phyloP scores from a whole-genome alignment of 2,797 vertebrate genomes.

The Scomberomorus guttatus region DNA sequence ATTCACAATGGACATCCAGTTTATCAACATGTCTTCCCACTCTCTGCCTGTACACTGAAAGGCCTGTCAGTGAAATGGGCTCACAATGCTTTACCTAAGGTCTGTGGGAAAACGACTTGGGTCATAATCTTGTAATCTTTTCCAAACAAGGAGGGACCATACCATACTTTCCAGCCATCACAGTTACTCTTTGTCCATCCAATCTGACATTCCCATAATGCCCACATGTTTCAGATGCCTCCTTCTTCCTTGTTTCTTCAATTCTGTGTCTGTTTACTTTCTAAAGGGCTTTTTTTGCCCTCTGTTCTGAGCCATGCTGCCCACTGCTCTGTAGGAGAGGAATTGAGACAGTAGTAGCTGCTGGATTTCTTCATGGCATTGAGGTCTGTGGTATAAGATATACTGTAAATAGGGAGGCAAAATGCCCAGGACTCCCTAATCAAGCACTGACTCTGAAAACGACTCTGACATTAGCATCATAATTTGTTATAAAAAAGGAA shows the following conservation, averaged over 20 bases:
- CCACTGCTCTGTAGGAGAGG: slow-evolving; percentile 87
- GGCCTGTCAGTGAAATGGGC: slow-evolving; percentile 80
- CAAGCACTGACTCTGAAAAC: background rate
- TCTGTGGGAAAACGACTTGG: slow-evolving; percentile 90
- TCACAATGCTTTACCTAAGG: slow-evolving; percentile 82
- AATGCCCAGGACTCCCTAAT: background rate
- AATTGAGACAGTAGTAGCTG: slow-evolving; percentile 76
- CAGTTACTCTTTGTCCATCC: slow-evolving; percentile 89
- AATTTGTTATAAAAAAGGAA: background rate
- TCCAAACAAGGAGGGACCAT: slow-evolving; percentile 79
- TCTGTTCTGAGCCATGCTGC: slow-evolving; percentile 82
- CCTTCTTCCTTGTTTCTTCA: slow-evolving; percentile 98
- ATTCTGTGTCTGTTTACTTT: slow-evolving; percentile 97
- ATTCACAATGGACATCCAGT: slow-evolving; percentile 77
- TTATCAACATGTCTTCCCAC: slow-evolving; percentile 80
- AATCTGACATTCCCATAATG: slow-evolving; percentile 94
- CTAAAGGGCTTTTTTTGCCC: slow-evolving; percentile 90
- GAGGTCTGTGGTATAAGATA: slow-evolving; percentile 14
- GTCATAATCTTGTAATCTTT: slow-evolving; percentile 82
- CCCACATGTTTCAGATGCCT: slow-evolving; percentile 95
- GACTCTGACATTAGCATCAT: background rate
- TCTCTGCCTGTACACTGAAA: slow-evolving; percentile 75
- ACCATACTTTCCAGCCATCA: slow-evolving; percentile 84
- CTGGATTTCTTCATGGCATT: slow-evolving; percentile 56
- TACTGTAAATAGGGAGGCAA: background rate